Evolutionary conservation across 23 tunicate genomes (phyloP).

Genomic region (Clavelina lepadiformis): DNA sequence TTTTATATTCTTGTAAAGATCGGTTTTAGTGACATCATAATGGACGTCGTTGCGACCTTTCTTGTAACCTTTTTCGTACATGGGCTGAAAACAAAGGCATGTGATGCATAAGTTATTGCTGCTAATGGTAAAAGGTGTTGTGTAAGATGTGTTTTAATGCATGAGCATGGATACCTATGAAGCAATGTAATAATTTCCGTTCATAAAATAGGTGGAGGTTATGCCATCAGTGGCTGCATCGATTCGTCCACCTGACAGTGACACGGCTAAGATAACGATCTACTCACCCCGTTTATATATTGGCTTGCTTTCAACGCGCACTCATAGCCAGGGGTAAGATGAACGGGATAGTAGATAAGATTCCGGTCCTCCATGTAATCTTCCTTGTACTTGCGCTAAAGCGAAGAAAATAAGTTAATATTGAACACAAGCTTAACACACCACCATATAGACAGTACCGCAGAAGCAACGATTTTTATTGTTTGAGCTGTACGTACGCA

Average conservation of each 20-base stretch:
- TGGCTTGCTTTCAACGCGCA: constrained; percentile 70
- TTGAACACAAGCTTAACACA: not conserved
- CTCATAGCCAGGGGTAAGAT: constrained; percentile 93
- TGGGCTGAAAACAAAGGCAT: constrained; percentile 41
- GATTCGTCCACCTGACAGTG: no score
- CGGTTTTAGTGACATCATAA: constrained; percentile 65
- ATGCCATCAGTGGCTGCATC: no score
- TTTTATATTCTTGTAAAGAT: constrained; percentile 38
- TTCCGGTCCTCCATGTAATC: constrained; percentile 94
- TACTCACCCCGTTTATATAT: constrained; percentile 66
- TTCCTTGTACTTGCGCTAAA: constrained; percentile 91
- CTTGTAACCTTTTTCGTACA: constrained; percentile 54
- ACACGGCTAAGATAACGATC: no score
- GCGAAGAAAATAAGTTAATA: not conserved
- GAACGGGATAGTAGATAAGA: constrained; percentile 96
- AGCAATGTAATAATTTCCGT: no score
- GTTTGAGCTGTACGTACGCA: no score
- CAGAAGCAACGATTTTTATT: not conserved
- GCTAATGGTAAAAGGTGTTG: not conserved
- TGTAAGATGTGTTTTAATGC: no score
- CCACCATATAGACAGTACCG: not conserved
- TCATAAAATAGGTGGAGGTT: no score
- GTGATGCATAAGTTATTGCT: not conserved
- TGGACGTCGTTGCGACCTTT: constrained; percentile 35
- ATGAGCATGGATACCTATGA: no score